Evolutionary conservation across 2,888 invertebrate genomes (phyloP).

Genomic region (Leptinotarsa peninsularis): DNA sequence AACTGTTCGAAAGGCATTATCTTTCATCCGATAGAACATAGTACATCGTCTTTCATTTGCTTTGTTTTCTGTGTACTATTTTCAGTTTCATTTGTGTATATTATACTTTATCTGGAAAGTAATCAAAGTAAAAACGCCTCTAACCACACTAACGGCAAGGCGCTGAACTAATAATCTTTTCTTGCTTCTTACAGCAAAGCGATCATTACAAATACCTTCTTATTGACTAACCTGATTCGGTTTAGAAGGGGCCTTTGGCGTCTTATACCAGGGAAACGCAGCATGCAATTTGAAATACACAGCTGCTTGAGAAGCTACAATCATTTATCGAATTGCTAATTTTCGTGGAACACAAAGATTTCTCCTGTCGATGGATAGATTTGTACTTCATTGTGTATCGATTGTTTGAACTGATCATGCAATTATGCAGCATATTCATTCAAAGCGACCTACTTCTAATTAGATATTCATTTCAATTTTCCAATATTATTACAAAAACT

Average conservation of each 20-base stretch:
- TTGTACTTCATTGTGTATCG: background rate
- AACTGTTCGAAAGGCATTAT: conserved; percentile 38
- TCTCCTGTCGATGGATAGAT: background rate
- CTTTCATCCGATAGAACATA: conserved; percentile 37
- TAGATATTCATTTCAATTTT: too few species aligned
- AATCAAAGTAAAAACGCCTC: conserved; percentile 43
- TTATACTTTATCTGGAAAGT: conserved; percentile 46
- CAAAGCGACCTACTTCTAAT: too few species aligned
- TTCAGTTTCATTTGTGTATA: conserved; percentile 56
- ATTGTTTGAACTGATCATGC: background rate
- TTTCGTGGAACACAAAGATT: background rate
- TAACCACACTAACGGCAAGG: conserved; percentile 54
- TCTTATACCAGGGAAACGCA: conserved; percentile 46
- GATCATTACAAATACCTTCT: conserved; percentile 60
- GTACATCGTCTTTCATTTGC: conserved; percentile 37
- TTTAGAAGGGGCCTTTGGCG: conserved; percentile 51
- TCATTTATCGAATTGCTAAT: conserved; percentile 14
- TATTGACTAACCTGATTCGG: conserved; percentile 60
- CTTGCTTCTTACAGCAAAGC: conserved; percentile 50
- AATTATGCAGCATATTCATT: too few species aligned
- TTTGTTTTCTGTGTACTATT: conserved; percentile 44
- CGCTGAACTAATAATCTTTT: conserved; percentile 59
- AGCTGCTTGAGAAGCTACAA: conserved; percentile 21
- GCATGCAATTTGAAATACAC: conserved; percentile 49
- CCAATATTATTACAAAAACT: too few species aligned